phyloP scores from a whole-genome alignment of 2,797 vertebrate genomes.

The Megalops cyprinoides region DNA sequence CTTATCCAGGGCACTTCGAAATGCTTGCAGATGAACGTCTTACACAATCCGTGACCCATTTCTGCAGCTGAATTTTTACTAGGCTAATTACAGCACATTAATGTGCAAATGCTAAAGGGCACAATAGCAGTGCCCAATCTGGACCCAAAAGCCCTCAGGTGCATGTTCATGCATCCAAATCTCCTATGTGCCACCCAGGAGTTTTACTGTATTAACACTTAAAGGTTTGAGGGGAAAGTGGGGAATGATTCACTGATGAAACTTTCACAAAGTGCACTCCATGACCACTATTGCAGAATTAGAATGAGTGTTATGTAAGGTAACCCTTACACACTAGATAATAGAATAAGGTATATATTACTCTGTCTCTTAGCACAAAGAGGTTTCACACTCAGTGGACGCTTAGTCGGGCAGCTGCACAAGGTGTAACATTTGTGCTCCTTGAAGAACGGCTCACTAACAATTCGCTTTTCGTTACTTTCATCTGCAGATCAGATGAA shows the following conservation, averaged over 20 bases:
- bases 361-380: neutral
- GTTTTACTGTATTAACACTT: neutral
- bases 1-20: no score
- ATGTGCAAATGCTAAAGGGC: no score
- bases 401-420: neutral
- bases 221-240: neutral
- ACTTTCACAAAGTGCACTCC: neutral
- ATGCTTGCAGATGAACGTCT: no score
- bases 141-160: no score
- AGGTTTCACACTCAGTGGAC: neutral
- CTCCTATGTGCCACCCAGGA: no score
- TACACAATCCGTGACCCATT: no score
- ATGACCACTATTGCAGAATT: neutral
- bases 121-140: no score
- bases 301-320: conserved; percentile 1
- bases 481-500: neutral
- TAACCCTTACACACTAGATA: neutral
- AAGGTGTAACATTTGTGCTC: neutral
- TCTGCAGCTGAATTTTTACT: no score
- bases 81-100: no score
- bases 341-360: neutral
- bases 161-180: no score
- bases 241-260: neutral
- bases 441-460: no score
- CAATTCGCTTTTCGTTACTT: neutral